Evolutionary conservation across 2,888 invertebrate species (phyloP).

Genomic region (Drosophila hamatofila): DNA sequence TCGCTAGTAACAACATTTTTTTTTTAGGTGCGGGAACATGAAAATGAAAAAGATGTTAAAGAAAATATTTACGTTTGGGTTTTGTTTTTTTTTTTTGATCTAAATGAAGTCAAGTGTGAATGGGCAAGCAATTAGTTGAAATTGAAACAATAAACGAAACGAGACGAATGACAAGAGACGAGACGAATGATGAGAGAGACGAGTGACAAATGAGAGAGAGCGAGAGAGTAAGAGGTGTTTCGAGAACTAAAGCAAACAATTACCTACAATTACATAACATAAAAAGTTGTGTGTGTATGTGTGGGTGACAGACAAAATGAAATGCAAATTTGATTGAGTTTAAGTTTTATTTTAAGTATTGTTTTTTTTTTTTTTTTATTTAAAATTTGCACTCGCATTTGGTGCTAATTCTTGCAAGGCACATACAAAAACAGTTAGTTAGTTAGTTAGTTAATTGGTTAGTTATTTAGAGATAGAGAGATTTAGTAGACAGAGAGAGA

Average conservation of each 20-base stretch:
- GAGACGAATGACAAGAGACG: constrained; percentile 10
- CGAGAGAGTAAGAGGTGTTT: constrained; percentile 3
- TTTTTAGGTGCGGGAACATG: constrained; percentile 57
- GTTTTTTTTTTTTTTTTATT: constrained; percentile 15
- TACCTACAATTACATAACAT: constrained; percentile 71
- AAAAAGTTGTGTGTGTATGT: constrained; percentile 30
- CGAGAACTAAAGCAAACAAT: constrained; percentile 56
- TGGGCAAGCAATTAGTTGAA: constrained; percentile 63
- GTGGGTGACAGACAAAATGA: constrained; percentile 53
- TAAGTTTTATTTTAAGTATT: constrained; percentile 2
- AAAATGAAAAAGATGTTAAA: constrained; percentile 13
- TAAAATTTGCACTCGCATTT: constrained; percentile 56
- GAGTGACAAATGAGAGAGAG: neutral
- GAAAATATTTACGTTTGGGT: constrained; percentile 27
- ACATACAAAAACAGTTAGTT: constrained; percentile 68
- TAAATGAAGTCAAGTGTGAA: constrained; percentile 39
- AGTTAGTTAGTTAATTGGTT: constrained; percentile 42
- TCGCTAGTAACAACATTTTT: constrained; percentile 43
- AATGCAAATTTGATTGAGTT: constrained; percentile 53
- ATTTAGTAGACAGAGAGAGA: constrained; percentile 43
- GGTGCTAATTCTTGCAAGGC: constrained; percentile 66
- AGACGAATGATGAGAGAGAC: neutral
- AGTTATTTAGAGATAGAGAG: constrained; percentile 32
- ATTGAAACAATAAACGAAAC: constrained; percentile 25
- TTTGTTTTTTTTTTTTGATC: constrained; percentile 7